phyloP scores from a whole-genome alignment of 2,113 vertebrate genomes.

The Leptosomus discolor region DNA sequence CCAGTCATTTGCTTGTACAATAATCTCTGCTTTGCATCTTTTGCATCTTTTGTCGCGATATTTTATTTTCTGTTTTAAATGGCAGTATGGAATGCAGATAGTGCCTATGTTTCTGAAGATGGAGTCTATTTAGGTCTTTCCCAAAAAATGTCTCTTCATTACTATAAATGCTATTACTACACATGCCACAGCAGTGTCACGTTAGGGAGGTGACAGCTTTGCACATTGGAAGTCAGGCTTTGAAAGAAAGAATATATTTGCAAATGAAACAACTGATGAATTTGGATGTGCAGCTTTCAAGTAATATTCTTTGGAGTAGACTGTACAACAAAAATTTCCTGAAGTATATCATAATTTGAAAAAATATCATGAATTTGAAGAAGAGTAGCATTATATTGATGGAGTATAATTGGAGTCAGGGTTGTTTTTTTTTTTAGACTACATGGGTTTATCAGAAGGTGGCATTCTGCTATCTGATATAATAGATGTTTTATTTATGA shows the following conservation, averaged over 20 bases:
- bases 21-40: slow-evolving; percentile 13
- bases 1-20: neutral
- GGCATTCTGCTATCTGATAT: slow-evolving; percentile 1
- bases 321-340: neutral
- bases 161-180: neutral
- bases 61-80: neutral
- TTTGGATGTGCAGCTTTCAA: neutral
- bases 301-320: neutral
- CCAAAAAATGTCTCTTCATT: neutral
- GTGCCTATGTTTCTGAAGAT: neutral
- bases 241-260: slow-evolving; percentile 22
- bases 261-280: slow-evolving; percentile 32
- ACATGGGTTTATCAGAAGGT: neutral
- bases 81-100: neutral
- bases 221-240: neutral
- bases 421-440: neutral
- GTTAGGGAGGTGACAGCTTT: neutral
- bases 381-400: neutral
- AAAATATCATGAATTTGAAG: neutral
- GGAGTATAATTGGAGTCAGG: neutral
- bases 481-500: slow-evolving; percentile 68
- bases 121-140: neutral
- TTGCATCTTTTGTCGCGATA: neutral
- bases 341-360: neutral
- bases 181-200: neutral